Evolutionary conservation across 2,113 vertebrate species (phyloP), one percentile per base, ranked within the genome.

Genomic region (Aix galericulata): DNA sequence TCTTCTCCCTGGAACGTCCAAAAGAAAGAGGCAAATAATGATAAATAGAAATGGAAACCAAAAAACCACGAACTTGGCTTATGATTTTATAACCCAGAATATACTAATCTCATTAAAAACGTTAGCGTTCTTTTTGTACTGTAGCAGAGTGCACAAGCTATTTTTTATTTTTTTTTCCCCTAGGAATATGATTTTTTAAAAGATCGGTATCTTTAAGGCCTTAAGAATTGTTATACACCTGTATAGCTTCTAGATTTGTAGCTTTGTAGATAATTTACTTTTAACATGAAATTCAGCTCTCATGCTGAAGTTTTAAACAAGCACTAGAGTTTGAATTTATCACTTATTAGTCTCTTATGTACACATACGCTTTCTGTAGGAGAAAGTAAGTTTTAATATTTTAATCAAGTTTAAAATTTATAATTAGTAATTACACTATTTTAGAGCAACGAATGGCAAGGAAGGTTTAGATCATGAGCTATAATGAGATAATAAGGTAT

Each of bases 1-100:
- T 68, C 0, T 0, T 69, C 74, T 80, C 62, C 42, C 25, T 63
- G 56, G 42, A 68, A 40, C 1, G 0, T 9, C 3, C 42, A 50
- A 38, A 42, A 68, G 31, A 50, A 68, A 26, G 18, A 26, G 34
- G 8, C 4, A 36, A 50, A 7, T 34, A 55, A 27, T 14, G 59
- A 16, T 26, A 38, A 67, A 40, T 15, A 73, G 46, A 20, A 56
- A 27, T 42, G 9, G 32, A 34, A 89, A 52, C 27, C 38, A 40
- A 55, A 63, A 88, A 64, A 69, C 18, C 26, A 29, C n/a, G 3
- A 63, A 46, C 8, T 36, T n/a, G 38, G 8, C 29, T 29, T 2
- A 1, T 74, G 8, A 8, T 74, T 79, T 91, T 63, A 12, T 67
- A 68, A 56, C n/a, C 8, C 38, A 17, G 14, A 58, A 46, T 23